phyloP scores from a whole-genome alignment of 2,888 invertebrate genomes.

The Volucella inanis region DNA sequence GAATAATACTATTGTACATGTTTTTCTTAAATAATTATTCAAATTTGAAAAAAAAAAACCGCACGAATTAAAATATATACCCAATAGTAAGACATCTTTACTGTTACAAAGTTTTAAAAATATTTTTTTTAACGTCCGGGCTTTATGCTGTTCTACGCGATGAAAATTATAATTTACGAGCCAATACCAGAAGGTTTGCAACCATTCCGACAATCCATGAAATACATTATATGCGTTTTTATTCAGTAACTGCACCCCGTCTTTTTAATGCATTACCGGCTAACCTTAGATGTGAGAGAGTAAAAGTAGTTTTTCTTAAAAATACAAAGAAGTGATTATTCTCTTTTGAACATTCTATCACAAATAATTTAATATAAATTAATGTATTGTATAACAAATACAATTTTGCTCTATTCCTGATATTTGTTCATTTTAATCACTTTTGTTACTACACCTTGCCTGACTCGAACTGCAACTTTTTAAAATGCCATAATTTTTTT shows the following conservation, averaged over 20 bases:
- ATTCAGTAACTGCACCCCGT: background rate
- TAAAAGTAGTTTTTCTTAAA: conserved; percentile 22
- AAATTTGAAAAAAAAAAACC: no score
- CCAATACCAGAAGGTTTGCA: background rate
- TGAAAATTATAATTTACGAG: conserved; percentile 5
- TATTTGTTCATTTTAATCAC: background rate
- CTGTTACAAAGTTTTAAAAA: no score
- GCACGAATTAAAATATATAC: no score
- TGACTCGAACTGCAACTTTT: no score
- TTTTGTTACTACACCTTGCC: no score
- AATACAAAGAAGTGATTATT: conserved; percentile 15
- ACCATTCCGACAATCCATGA: background rate
- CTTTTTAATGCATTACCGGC: conserved; percentile 14
- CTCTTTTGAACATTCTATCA: conserved; percentile 4
- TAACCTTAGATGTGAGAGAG: conserved; percentile 24
- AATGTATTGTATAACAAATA: no score
- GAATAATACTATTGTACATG: no score
- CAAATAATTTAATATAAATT: conserved; percentile 2
- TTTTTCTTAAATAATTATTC: no score
- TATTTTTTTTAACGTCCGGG: conserved; percentile 40
- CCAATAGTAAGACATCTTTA: no score
- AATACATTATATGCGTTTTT: conserved; percentile 19
- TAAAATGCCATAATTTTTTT: no score
- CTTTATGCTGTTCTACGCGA: background rate
- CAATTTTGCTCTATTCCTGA: background rate